Base-by-base conservation (phyloP, 1,140 invertebrate species). In the Scaptomyza hsui region DNA sequence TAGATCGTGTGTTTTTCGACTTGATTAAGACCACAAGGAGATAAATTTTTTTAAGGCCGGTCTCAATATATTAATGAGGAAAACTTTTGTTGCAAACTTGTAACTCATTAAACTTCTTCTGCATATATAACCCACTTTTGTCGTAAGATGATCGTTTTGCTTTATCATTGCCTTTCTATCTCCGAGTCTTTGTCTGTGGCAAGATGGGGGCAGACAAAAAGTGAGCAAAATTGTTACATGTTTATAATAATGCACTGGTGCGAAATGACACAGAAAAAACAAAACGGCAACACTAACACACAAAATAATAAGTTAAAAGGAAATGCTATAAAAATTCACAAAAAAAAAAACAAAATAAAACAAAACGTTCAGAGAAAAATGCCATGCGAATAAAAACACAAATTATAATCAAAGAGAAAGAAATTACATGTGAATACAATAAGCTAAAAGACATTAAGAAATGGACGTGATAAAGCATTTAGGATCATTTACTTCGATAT, bases 231-330 rank as follows among this genome's bases (percentile, higher is more conserved):
- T 56, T 45, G 52, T 61, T 72, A 64, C 68, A 80, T 80, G 59
- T 61, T 52, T 47, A 60, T 48, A n/a, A 37, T 29, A 65, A 57
- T 65, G 69, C 62, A 51, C 44, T 59, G 55, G 21, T 49, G 61
- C 62, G 62, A 76, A 73, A 71, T 62, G 61, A 67, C 72, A 67
- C 68, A 75, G 52, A 72, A 70, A 64, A 62, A 69, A 70, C 44
- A 61, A 72, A 73, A 70, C 44, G 18, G 15, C 51, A 74, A 67
- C 65, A 71, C 37, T 69, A 70, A 85, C 62, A 78, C 65, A 78
- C 24, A 56, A 48, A 67, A 48, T 32, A 68, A 61, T 61, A 29
- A 65, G 37, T 41, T 45, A 60, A 51, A 26, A 57, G 45, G 56
- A 57, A 49, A 65, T 48, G 59, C 55, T 29, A 74, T 51, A 26